Conservation (phyloP, 1,140 invertebrate genomes). For the Dendroctonus ponderosae region DNA sequence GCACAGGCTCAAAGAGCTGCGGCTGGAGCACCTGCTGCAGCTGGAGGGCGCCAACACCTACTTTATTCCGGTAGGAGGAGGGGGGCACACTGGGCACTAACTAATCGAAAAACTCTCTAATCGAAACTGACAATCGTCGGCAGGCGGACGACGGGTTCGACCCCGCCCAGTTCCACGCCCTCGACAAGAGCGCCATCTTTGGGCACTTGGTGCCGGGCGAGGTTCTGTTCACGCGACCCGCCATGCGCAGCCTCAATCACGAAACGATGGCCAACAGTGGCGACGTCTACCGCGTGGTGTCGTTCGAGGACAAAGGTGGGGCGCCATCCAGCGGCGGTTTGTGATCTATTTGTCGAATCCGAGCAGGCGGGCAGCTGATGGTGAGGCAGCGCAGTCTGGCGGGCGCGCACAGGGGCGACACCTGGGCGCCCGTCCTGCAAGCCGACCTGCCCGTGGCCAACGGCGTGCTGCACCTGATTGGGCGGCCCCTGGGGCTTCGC, state of each 20-base stretch:
- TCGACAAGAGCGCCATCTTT: conserved; percentile 78
- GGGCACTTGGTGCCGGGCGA: conserved; percentile 81
- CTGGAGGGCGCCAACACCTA: conserved; percentile 75
- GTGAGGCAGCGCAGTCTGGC: too few relatives aligned
- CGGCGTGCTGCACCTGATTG: conserved; percentile 86
- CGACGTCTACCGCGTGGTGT: conserved; percentile 74
- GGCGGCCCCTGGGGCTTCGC: conserved; percentile 45
- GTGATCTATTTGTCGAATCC: too few relatives aligned
- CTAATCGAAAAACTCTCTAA: too few relatives aligned
- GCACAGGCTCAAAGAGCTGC: conserved; percentile 24
- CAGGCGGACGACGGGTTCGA: conserved; percentile 70
- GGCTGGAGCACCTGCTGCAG: conserved; percentile 45
- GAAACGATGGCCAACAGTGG: conserved; percentile 76
- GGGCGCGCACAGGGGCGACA: conserved; percentile 68
- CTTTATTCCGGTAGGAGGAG: conserved; percentile 76
- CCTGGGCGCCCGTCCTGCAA: conserved; percentile 77
- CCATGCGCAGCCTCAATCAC: conserved; percentile 63
- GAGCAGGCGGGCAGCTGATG: too few relatives aligned
- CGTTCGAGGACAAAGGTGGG: conserved; percentile 43
- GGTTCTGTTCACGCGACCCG: conserved; percentile 79
- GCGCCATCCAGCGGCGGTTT: too few relatives aligned
- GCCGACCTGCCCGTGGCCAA: conserved; percentile 87
- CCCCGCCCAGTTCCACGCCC: conserved; percentile 50
- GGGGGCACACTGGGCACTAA: too few relatives aligned
- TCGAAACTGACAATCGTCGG: background rate